Conservation (phyloP, 1,140 invertebrate species). For the Cotesia chilonis region DNA sequence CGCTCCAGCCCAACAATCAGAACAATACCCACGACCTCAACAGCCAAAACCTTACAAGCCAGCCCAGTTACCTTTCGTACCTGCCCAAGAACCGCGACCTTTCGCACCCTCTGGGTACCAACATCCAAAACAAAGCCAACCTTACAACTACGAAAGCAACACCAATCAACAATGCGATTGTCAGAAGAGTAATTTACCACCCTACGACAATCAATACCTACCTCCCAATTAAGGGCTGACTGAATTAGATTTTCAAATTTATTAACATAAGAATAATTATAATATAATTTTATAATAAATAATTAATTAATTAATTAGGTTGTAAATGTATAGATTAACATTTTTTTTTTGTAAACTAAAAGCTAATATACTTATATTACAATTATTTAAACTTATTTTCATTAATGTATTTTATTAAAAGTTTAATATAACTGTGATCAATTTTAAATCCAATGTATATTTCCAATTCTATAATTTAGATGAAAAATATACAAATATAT, state of each 20-base stretch:
- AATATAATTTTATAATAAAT: neutral
- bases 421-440: too few species aligned
- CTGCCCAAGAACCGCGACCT: neutral
- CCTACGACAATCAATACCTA: constrained; percentile 57
- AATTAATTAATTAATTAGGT: neutral
- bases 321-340: too few species aligned
- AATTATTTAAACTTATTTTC: neutral
- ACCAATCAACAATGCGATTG: constrained; percentile 48
- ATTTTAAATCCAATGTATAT: neutral
- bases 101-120: neutral
- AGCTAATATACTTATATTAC: neutral
- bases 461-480: too few species aligned
- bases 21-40: neutral
- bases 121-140: neutral
- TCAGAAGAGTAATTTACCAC: constrained; percentile 51
- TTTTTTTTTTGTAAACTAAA: too few species aligned
- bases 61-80: neutral
- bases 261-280: constrained; percentile 18
- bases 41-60: neutral
- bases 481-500: too few species aligned
- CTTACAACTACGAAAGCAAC: constrained; percentile 15
- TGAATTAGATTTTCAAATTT: constrained; percentile 40
- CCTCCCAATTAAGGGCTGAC: constrained; percentile 52
- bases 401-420: neutral
- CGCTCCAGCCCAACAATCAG: neutral